Base-by-base conservation (phyloP, 1,140 invertebrate genomes). In the Drosophila kanapiae region DNA sequence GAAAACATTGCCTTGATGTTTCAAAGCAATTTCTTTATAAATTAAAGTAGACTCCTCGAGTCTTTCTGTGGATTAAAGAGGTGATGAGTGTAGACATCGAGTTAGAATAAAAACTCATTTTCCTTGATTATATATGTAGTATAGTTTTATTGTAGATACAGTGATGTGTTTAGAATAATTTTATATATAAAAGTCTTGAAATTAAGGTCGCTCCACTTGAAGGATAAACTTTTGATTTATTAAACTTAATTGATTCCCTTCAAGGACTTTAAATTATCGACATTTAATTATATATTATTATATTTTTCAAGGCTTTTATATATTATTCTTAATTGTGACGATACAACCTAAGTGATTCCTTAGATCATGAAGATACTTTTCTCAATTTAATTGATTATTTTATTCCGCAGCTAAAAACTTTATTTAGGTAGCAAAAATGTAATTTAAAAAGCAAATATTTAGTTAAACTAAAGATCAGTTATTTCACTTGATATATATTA, bases 171-270 rank as follows among this genome's bases (percentile, higher is more conserved):
- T 0, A 13, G 6, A 53, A 8, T 2, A 18, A 13, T 18, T 35
- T 2, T 13, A 5, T 18, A 35, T 0, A 16, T 35, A 13, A 6
- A 9, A 10, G 18, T 53, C 16, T 35, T 23, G 51, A 18, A 53
- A 31, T 4, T 48, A 29, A 53, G 29, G n/a, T 35, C 4, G 16
- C 11, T 0, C 18, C 18, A 18, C 0, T 4, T 33, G 8, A 18
- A 35, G 10, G n/a, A 51, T 18, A 13, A 16, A 11, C 27, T 51
- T 31, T 1, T 4, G 2, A n/a, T 4, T 13, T 18, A 10, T 31
- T 0, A 33, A 51, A n/a, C 3, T 35, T 2, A 6, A 0, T 18
- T 2, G 1, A 7, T 18, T 13, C 0, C 4, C 4, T 14, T 3
- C 11, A 54, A 23, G 16, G 13, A 54, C 16, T 53, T 11, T 35